Conservation (phyloP, 2,888 invertebrate species). For the Drosophila neutralis region DNA sequence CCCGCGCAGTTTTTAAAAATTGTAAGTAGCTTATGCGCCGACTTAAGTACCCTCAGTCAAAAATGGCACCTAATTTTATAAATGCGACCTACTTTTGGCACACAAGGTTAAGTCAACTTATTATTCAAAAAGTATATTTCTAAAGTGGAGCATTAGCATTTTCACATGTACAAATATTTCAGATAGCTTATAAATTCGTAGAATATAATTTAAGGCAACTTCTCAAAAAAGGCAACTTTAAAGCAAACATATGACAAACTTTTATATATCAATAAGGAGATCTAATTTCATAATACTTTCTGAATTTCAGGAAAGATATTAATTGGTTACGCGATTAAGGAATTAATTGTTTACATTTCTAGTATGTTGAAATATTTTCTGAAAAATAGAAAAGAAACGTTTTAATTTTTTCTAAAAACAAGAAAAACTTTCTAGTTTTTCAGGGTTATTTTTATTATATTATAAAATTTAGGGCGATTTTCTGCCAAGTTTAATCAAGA, state of each 20-base stretch:
- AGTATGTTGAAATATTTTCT: not conserved
- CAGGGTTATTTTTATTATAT: not conserved
- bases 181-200: not conserved
- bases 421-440: not conserved
- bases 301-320: not conserved
- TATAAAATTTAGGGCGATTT: not conserved
- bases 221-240: too few relatives aligned
- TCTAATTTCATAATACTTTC: not conserved
- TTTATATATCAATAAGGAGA: not conserved
- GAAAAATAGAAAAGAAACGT: not conserved
- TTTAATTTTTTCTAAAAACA: not conserved
- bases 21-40: not conserved
- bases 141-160: not conserved
- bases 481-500: not conserved
- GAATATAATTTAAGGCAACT: not conserved
- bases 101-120: not conserved
- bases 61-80: not conserved
- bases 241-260: not conserved
- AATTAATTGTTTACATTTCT: not conserved
- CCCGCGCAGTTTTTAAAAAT: conserved; percentile 50
- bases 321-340: not conserved
- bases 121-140: not conserved
- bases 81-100: not conserved
- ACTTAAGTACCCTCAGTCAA: not conserved
- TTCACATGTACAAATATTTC: not conserved